Base-by-base conservation (phyloP, 2,113 vertebrate species). In the Rhagologus leucostigma region DNA sequence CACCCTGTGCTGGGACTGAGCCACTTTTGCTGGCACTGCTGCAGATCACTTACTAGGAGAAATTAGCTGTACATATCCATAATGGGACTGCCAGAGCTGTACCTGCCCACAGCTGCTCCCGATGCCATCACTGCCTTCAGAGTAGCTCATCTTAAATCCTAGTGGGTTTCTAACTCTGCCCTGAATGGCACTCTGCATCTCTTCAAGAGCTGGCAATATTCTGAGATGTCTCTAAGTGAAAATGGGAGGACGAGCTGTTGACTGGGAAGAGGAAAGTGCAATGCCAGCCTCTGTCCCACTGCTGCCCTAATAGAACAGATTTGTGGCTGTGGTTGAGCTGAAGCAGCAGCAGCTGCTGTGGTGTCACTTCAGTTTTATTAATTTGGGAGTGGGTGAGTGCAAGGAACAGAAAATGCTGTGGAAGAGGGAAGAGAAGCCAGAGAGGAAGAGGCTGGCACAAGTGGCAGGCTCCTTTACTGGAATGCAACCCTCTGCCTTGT, bases 281-380 rank as follows among this genome's bases (percentile, higher is more conserved):
- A 1, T 37, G 42, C 71, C 79, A 89, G 32, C 46, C 35, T 55
- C 53, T 37, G 67, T 87, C 87, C 46, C 39, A 18, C 44, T 12
- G 1, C 47, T 5, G 18, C 55, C 39, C 42, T 67, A 9, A 24
- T 24, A 23, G 1, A 42, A 63, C 74, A 69, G 84, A 74, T 91
- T 44, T 56, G 82, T 77, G 75, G 59, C 82, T 21, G 70, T 50
- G 75, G 33, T 4, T 62, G 79, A 59, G 53, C 81, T 3, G 12
- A 65, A 83, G 87, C 85, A 50, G 87, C 85, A 50, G 53, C 73
- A 53, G 82, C 83, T 85, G 65, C 46, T 56, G 42, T 50, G 91
- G 69, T 87, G 69, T 56, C 91, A 49, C 24, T 82, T 79, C 42
- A 39, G 0, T 91, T 62, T 69, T 62, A 41, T 89, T 79, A 64